Evolutionary conservation across 1,140 invertebrate genomes (phyloP), one percentile per base, ranked within the genome.

Genomic region (Eriosoma lanigerum): DNA sequence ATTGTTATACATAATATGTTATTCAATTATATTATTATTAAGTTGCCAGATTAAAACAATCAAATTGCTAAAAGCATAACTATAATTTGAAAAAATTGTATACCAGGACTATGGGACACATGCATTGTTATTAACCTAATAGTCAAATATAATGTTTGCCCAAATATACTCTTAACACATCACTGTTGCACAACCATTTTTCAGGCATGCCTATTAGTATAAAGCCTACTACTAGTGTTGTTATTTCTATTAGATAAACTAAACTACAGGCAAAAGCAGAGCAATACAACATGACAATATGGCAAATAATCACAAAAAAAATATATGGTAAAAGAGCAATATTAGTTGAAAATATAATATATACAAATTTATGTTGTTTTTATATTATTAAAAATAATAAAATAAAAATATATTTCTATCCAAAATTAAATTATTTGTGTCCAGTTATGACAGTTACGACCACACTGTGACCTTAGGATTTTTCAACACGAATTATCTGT

Each of bases 251-350:
- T 64, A 48, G 21, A 68, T 68, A 48, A 68, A 68, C 21, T 46
- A 24, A 46, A 68, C 66, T 68, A 68, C 44, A 68, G 66, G 66
- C 66, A 68, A 68, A 68, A 68, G 66, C 66, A 68, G 21, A 44
- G 32, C 62, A 66, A 44, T 21, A 66, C 6, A 68, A 48, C 66
- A 68, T 26, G 21, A 17, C 38, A 44, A n/a, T 15, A 68, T 46
- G 13, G 21, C 21, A 46, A 24, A n/a, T 48, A 58, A 68, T 32
- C 1, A n/a, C 10, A 68, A 68, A 15, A 44, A 21, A 64, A 3
- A 5, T n/a, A 17, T 19, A 38, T 29, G 17, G 17, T n/a, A 62
- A 62, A 32, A 8, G 1, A 17, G 17, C 29, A 62, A n/a, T 9
- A 38, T 38, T 38, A 3, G 8, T 38, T 38, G 32, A 38, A 52